Percentiles rank a stretch among this genome's conserved stretches.
These are phyloP conservation scores for Venusia cambrica DNA, from an alignment of 2,888 invertebrate genomes.

Conservation along the genomic window DNA sequence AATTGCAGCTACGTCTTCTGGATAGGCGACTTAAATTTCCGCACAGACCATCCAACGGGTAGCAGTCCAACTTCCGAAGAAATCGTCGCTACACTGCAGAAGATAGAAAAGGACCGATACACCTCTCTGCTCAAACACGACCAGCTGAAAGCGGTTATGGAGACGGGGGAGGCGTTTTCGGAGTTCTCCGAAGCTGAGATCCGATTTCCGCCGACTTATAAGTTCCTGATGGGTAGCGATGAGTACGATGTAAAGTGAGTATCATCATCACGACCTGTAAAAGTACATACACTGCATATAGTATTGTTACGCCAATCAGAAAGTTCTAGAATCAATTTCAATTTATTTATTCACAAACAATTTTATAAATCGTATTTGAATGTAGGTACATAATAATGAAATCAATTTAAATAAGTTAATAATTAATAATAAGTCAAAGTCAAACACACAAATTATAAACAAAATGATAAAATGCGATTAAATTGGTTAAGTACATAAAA, in stretches of 20 bases:
- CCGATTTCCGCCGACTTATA: conserved; percentile 93
- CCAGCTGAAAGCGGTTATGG: conserved; percentile 87
- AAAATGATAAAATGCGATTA: too few relatives aligned
- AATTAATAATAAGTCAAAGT: too few relatives aligned
- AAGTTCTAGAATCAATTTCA: too few relatives aligned
- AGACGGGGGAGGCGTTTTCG: conserved; percentile 89
- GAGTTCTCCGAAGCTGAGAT: conserved; percentile 88
- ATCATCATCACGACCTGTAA: background rate
- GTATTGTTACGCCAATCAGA: too few relatives aligned
- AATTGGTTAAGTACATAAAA: too few relatives aligned
- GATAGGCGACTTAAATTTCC: conserved; percentile 95
- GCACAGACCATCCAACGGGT: conserved; percentile 84
- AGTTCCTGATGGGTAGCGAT: conserved; percentile 87
- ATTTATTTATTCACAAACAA: too few relatives aligned
- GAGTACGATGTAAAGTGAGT: conserved; percentile 90
- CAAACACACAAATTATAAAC: too few relatives aligned
- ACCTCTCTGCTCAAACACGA: conserved; percentile 86
- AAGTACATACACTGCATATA: too few relatives aligned
- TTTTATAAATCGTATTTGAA: too few relatives aligned
- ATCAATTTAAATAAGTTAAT: too few relatives aligned
- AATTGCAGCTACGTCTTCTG: conserved; percentile 92
- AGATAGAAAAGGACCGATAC: conserved; percentile 85
- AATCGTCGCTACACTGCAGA: conserved; percentile 83
- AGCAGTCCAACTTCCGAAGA: conserved; percentile 83
- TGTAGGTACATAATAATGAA: too few relatives aligned